Conservation (phyloP, 2,888 invertebrate species). For the Nipponacmea schrenckii region DNA sequence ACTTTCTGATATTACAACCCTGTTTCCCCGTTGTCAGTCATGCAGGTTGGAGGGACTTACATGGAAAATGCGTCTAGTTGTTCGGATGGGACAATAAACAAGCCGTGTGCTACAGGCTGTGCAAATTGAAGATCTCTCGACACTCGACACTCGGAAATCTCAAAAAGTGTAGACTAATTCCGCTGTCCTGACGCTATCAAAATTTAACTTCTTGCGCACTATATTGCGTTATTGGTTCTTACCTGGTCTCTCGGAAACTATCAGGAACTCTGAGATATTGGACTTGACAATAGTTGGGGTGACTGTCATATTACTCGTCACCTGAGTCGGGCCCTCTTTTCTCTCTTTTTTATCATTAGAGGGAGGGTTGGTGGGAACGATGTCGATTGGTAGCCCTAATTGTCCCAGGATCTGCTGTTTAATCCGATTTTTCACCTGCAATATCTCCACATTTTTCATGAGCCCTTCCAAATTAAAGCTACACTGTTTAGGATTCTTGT, state of each 20-base stretch:
- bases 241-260: not conserved
- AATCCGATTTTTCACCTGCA: not conserved
- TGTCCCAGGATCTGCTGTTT: not conserved
- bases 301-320: not conserved
- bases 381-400: not conserved
- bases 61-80: too few species aligned
- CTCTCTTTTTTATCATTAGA: not conserved
- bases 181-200: not conserved
- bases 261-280: not conserved
- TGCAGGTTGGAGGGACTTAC: not conserved
- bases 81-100: too few species aligned
- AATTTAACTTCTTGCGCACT: not conserved
- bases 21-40: too few species aligned
- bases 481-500: too few species aligned
- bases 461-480: too few species aligned
- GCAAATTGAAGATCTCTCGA: too few species aligned
- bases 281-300: not conserved
- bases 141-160: too few species aligned
- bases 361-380: not conserved
- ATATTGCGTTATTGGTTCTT: not conserved
- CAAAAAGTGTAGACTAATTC: too few species aligned
- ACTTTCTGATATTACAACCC: too few species aligned
- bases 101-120: too few species aligned
- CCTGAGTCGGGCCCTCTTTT: not conserved
- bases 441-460: too few species aligned